Evolutionary conservation across 2,797 vertebrate genomes (phyloP), one percentile per base, ranked within the genome.

Genomic region (Pseudopleuronectes americanus): DNA sequence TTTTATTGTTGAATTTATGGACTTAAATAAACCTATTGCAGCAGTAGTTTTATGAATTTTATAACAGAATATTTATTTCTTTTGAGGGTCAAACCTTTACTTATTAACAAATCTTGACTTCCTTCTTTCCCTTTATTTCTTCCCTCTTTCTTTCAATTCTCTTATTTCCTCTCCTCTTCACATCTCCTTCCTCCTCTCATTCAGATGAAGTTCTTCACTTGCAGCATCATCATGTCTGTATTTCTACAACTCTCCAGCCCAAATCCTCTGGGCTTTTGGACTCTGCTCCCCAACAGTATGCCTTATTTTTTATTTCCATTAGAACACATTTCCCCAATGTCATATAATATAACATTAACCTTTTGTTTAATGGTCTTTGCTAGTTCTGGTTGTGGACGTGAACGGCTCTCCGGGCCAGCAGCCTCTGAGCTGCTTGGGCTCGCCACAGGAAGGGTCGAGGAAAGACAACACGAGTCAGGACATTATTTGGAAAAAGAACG

Each of bases 231-330:
- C 17, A 0, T 28, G 23, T 82, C 72, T 59, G 55, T 69, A 5
- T 58, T 83, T 55, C 23, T 86, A 2, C 86, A 76, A 22, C 52
- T 82, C 66, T 41, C 51, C 23, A 31, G 16, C 17, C 80, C 74
- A 72, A 89, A 77, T 59, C 84, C 88, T 0, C 55, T 0, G 33
- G 59, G 8, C 23, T 74, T 67, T 22, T 89, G 92, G 92, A 92
- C 79, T 49, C 84, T 94, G 58, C 78, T 81, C 73, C 89, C 91
- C 1, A 92, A 94, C 57, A 73, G 94, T 94, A 86, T 0, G 73
- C 9, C 4, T 13, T 45, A 84, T 58, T 51, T 4, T 36, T 45
- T 86, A 70, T 56, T 3, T 28, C 26, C 19, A 2, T 26, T 2
- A 49, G 47, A 68, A 59, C 14, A 36, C 9, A 19, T 24, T 0